phyloP scores from a whole-genome alignment of 2,797 vertebrate species.

The Cirrhinus molitorella region DNA sequence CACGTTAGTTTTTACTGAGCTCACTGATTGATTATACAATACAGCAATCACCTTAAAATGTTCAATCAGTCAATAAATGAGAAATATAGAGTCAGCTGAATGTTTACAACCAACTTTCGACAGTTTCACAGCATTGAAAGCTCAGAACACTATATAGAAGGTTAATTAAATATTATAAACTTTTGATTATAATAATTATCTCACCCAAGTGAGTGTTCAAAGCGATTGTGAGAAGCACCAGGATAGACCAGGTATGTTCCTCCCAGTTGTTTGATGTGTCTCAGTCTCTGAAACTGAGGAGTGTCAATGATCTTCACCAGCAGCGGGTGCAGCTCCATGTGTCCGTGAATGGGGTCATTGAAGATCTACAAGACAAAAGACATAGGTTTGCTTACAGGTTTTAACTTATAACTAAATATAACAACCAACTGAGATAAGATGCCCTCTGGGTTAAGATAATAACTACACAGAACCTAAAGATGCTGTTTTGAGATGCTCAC shows the following conservation, averaged over 20 bases:
- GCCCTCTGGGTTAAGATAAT: too few relatives aligned
- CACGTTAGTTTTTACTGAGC: neutral
- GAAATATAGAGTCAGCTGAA: neutral
- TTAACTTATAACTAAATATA: too few relatives aligned
- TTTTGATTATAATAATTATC: neutral
- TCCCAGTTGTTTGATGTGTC: slow-evolving; percentile 80
- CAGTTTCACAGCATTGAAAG: too few relatives aligned
- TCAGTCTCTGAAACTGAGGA: slow-evolving; percentile 82
- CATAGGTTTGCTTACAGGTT: too few relatives aligned
- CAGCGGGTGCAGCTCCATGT: slow-evolving; percentile 89
- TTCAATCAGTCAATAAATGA: neutral
- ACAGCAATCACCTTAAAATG: neutral
- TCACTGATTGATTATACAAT: neutral
- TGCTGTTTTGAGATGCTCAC: too few relatives aligned
- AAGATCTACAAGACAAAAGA: neutral
- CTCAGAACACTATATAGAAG: too few relatives aligned
- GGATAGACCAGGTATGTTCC: slow-evolving; percentile 77
- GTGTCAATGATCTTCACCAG: slow-evolving; percentile 91
- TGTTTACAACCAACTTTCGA: too few relatives aligned
- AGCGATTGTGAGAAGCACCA: slow-evolving; percentile 81
- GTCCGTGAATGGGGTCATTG: slow-evolving; percentile 92
- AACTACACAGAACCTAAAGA: too few relatives aligned
- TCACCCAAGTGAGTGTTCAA: slow-evolving; percentile 75
- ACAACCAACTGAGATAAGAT: too few relatives aligned
- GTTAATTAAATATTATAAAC: too few relatives aligned